Percentiles rank a stretch among this genome's conserved stretches.
Evolutionary conservation across 2,113 vertebrate species (phyloP).

Genomic region (Chrysochloris asiatica): DNA sequence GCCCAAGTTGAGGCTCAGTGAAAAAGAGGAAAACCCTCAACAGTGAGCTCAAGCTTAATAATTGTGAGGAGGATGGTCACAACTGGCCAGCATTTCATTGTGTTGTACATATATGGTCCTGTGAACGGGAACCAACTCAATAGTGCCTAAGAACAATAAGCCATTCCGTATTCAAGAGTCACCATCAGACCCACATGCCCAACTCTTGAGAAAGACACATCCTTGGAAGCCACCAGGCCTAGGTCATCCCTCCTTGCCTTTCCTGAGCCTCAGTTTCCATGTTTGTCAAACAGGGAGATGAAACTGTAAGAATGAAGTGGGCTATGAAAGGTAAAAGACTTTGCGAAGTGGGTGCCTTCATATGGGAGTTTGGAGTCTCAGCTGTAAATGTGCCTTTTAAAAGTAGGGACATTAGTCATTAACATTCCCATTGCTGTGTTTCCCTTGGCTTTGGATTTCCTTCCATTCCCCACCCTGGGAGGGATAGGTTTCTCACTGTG

Average conservation of each 20-base stretch:
- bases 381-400: fast-evolving
- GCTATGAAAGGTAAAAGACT: background rate
- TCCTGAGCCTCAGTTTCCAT: background rate
- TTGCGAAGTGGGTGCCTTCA: background rate
- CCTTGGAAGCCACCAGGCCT: too few species aligned
- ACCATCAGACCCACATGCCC: background rate
- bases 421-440: background rate
- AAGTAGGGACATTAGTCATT: fast-evolving
- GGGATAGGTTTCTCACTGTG: background rate
- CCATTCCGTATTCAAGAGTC: background rate
- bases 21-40: too few species aligned
- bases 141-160: too few species aligned
- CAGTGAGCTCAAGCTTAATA: too few species aligned
- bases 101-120: too few species aligned
- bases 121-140: too few species aligned
- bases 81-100: too few species aligned
- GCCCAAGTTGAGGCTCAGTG: too few species aligned
- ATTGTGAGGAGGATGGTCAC: too few species aligned
- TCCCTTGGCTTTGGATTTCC: background rate
- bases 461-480: background rate
- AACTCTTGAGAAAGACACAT: background rate
- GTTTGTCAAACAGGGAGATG: background rate
- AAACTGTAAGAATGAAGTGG: background rate
- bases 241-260: background rate
- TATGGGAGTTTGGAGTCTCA: fast-evolving